phyloP scores from a whole-genome alignment of 1,140 invertebrate species.

The Cotesia chilonis region DNA sequence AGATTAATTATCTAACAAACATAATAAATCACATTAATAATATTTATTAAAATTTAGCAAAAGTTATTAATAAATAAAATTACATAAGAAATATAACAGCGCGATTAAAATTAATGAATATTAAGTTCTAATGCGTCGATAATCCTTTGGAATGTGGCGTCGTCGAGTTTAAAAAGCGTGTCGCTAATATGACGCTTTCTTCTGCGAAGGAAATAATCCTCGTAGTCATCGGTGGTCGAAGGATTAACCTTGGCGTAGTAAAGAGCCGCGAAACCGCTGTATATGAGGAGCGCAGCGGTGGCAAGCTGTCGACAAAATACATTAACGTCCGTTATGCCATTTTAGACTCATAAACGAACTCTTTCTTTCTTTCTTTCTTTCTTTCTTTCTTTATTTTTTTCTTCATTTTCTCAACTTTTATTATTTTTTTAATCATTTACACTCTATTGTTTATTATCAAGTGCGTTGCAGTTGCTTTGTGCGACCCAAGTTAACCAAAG shows the following conservation, averaged over 20 bases:
- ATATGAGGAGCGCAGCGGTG: conserved; percentile 79
- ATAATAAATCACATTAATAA: too few relatives aligned
- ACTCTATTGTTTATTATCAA: too few relatives aligned
- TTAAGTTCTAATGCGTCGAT: conserved; percentile 51
- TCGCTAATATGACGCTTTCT: conserved; percentile 43
- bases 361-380: conserved; percentile 1
- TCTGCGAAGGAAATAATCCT: conserved; percentile 68
- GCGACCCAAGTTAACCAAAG: too few relatives aligned
- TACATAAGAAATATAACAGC: too few relatives aligned
- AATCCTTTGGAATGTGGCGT: conserved; percentile 60
- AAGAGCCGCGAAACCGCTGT: conserved; percentile 82
- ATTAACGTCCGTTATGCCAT: conserved; percentile 39
- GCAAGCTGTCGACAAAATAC: conserved; percentile 69
- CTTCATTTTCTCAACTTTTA: background rate
- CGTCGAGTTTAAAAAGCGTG: conserved; percentile 49
- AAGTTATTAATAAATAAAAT: too few relatives aligned
- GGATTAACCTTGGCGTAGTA: conserved; percentile 88
- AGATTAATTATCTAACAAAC: too few relatives aligned
- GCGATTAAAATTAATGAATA: too few relatives aligned
- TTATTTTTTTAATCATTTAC: background rate
- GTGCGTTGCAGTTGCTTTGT: too few relatives aligned
- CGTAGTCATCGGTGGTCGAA: conserved; percentile 75
- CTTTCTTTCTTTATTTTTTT: conserved; percentile 1
- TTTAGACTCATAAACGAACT: conserved; percentile 30
- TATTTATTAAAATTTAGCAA: too few relatives aligned